These are phyloP conservation scores for Schizopygopsis malacanthus DNA, from an alignment of 2,797 vertebrate genomes.

Conservation along the genomic window DNA sequence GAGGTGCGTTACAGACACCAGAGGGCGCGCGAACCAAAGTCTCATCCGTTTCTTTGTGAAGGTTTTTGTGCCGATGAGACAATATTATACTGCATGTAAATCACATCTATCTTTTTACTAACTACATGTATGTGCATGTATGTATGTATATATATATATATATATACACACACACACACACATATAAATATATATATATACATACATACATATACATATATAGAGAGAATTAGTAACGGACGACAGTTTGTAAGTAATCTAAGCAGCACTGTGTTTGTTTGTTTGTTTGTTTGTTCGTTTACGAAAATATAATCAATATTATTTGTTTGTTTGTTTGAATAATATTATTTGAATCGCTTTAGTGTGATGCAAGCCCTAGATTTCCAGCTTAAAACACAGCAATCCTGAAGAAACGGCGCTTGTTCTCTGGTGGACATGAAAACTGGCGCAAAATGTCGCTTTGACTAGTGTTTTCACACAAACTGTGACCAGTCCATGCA, in stretches of 20 bases:
- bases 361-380: neutral
- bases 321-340: neutral
- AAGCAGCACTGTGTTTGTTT: neutral
- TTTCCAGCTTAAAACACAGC: neutral
- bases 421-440: neutral
- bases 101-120: neutral
- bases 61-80: neutral
- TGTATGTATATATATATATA: no score
- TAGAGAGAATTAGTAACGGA: neutral
- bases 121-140: no score
- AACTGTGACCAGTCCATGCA: neutral
- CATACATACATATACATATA: no score
- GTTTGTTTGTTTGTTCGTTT: neutral
- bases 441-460: neutral
- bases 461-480: neutral
- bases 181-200: no score
- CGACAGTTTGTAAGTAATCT: neutral
- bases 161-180: no score
- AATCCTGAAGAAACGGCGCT: neutral
- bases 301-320: no score
- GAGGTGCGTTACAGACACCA: constrained; percentile 7
- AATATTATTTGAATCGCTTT: neutral
- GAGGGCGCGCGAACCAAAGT: neutral
- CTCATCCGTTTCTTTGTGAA: neutral
- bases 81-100: neutral